Evolutionary conservation across 2,888 invertebrate species (phyloP).

Genomic region (Sesamia inferens): DNA sequence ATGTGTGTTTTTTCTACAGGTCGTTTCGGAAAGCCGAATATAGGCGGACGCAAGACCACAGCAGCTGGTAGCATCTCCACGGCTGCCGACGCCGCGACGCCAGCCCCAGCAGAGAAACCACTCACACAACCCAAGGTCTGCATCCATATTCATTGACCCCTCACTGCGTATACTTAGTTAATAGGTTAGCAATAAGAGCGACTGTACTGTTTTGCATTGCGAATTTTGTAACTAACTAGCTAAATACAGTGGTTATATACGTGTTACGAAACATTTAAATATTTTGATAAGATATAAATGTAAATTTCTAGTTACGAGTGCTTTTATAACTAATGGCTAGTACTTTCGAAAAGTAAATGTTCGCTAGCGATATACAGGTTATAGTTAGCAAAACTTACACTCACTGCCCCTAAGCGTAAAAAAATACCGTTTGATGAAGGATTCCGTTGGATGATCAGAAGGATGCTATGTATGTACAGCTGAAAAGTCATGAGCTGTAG

Average conservation of each 20-base stretch:
- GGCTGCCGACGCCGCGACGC: slow-evolving; percentile 60
- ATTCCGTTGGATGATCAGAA: neutral
- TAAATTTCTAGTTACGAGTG: slow-evolving; percentile 36
- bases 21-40: slow-evolving; percentile 83
- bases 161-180: slow-evolving; percentile 37
- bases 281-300: slow-evolving; percentile 52
- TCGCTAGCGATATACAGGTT: neutral
- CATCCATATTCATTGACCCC: slow-evolving; percentile 60
- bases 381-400: neutral
- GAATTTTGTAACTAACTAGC: slow-evolving; percentile 61
- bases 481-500: neutral
- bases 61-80: slow-evolving; percentile 69
- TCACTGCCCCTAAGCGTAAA: neutral
- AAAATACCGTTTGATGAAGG: neutral
- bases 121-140: slow-evolving; percentile 80
- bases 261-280: slow-evolving; percentile 48
- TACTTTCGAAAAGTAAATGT: slow-evolving; percentile 12
- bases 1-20: slow-evolving; percentile 74
- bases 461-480: neutral
- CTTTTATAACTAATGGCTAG: slow-evolving; percentile 24
- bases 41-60: slow-evolving; percentile 78
- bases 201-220: slow-evolving; percentile 71
- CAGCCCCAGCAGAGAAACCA: slow-evolving; percentile 77
- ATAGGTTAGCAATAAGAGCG: slow-evolving; percentile 52
- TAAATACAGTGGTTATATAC: slow-evolving; percentile 50